phyloP scores from a whole-genome alignment of 1,140 invertebrate genomes.

The Episyrphus balteatus region DNA sequence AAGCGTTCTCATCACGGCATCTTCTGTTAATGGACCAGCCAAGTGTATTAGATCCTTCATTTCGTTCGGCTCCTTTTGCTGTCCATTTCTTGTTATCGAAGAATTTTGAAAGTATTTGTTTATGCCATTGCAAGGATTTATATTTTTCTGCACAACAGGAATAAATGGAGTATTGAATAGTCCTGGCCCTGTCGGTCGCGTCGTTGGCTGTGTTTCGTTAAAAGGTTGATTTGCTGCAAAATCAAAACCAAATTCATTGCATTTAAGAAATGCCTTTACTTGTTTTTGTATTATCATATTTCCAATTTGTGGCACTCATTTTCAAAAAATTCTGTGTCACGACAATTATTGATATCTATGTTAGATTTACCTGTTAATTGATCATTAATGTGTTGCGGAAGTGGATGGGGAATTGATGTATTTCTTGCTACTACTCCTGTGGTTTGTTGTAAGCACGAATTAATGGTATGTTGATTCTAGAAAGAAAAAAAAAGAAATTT shows the following conservation, averaged over 20 bases:
- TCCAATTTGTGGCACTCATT: too few relatives aligned
- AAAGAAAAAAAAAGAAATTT: too few relatives aligned
- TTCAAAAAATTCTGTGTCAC: too few relatives aligned
- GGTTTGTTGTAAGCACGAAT: not conserved
- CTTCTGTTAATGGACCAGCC: constrained; percentile 82
- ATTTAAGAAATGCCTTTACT: too few relatives aligned
- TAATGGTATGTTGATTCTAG: too few relatives aligned
- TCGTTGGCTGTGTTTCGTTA: constrained; percentile 9
- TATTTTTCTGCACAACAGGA: constrained; percentile 15
- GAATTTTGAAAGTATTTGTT: constrained; percentile 3
- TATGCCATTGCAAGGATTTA: constrained; percentile 27
- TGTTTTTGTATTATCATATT: too few relatives aligned
- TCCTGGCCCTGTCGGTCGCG: constrained; percentile 1
- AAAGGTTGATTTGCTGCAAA: too few relatives aligned
- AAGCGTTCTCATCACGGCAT: constrained; percentile 81
- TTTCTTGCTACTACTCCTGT: constrained; percentile 22
- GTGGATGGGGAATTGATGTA: constrained; percentile 33
- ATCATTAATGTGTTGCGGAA: constrained; percentile 29
- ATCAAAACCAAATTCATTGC: too few relatives aligned
- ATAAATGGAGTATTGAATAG: constrained; percentile 16
- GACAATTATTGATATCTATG: too few relatives aligned
- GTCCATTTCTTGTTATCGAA: not conserved
- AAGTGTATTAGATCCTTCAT: constrained; percentile 86
- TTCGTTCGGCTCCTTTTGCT: constrained; percentile 27
- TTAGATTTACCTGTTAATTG: constrained; percentile 8